Evolutionary conservation across 2,888 invertebrate genomes (phyloP), one percentile per base, ranked within the genome.

Genomic region (Ochlodes sylvanus): DNA sequence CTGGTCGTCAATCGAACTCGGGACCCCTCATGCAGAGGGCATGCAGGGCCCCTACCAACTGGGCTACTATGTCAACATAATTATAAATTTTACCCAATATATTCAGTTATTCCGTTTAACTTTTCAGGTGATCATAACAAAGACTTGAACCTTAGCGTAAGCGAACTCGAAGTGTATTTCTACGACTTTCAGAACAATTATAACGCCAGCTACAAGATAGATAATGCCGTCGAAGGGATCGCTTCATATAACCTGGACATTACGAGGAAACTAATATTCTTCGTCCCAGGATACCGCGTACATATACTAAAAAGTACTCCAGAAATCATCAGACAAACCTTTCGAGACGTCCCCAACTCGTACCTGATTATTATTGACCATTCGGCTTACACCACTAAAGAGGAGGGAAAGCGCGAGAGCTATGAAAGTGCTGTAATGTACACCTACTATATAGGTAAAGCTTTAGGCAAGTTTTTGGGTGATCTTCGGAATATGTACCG

Each of bases 271-370:
- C 78, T 92, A 0, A 83, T 91, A 54, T 84, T 92, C 74, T 92
- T 90, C 75, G 90, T 90, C 0, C 90, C 92, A 0, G 92, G 92
- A 1, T 92, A 91, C 77, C 92, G 91, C 72, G 89, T 92, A 0
- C 85, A 91, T 64, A 90, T 92, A 44, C 79, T 77, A 69, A 87
- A 81, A 63, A 85, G 86, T 9, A 88, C 88, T 0, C 87, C 90
- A 56, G 87, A 92, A 58, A 69, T 87, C 0, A 82, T 92, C 7
- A 76, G 92, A 7, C 84, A 87, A 27, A 85, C 90, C 0, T 92
- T 92, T 68, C 85, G 83, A 69, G 83, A 86, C 34, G 76, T 89
- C 1, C 86, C 86, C 0, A 85, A 92, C 17, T 83, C 77, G 7
- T 92, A 93, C 38, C 72, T 92, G 0, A 86, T 92, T 32, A 90